Conservation (phyloP, 2,113 vertebrate species). For the Protomyctophum bolini region DNA sequence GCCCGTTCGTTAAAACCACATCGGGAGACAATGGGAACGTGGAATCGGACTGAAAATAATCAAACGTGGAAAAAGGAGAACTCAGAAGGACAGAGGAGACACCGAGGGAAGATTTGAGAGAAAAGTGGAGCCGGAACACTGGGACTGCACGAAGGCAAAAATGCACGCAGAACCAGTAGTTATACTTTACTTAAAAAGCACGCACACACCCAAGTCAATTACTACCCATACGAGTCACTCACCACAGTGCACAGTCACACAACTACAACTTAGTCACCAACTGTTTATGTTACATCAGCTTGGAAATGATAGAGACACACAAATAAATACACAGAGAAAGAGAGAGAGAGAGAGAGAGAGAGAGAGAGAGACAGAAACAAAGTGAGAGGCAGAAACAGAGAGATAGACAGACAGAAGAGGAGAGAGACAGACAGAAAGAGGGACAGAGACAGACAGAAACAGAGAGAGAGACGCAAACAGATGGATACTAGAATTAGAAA, state of each 20-base stretch:
- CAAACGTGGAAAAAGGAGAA: constrained; percentile 31
- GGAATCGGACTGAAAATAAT: constrained; percentile 41
- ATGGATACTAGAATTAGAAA: not conserved
- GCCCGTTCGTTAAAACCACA: constrained; percentile 14
- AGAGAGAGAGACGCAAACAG: constrained; percentile 5
- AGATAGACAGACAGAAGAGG: constrained; percentile 42
- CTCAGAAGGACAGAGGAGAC: not conserved
- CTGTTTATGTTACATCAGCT: constrained; percentile 63
- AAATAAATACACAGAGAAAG: constrained; percentile 23
- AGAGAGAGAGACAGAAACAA: constrained; percentile 10
- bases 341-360: constrained; percentile 25
- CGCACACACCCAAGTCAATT: constrained; percentile 80
- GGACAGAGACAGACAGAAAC: constrained; percentile 27
- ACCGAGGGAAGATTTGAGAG: constrained; percentile 24
- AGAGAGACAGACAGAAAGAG: not conserved
- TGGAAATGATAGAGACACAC: constrained; percentile 31
- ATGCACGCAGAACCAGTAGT: constrained; percentile 69
- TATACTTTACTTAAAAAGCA: constrained; percentile 62
- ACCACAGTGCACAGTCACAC: constrained; percentile 56
- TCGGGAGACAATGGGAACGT: constrained; percentile 23
- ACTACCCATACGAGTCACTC: constrained; percentile 75
- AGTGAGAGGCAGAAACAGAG: constrained; percentile 19
- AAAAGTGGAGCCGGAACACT: constrained; percentile 4
- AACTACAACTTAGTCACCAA: constrained; percentile 66
- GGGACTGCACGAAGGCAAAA: constrained; percentile 50